Evolutionary conservation across 2,888 invertebrate species (phyloP), one percentile per base, ranked within the genome.

Genomic region (Globia sparganii): DNA sequence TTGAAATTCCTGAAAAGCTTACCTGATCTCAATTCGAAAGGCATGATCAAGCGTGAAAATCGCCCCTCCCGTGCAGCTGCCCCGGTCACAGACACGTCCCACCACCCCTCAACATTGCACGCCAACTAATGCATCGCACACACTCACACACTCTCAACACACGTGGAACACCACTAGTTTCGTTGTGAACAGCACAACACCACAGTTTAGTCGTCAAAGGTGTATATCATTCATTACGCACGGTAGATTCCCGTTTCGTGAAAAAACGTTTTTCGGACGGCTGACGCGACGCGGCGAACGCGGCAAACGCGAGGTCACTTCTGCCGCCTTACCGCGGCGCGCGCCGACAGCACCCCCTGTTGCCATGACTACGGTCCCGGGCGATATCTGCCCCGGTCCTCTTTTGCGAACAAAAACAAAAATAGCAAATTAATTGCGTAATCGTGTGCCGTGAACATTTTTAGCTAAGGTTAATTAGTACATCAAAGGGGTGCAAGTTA

Each of bases 351-450:
- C 94, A 94, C 95, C 94, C 95, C 94, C 92, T 92, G 96, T 96
- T 78, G 71, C 92, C 93, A 96, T 95, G 92, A 83, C 93, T 86
- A 96, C 96, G 86, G 92, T 94, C 96, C 94, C 94, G 93, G 96
- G 95, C 96, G 94, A 94, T 94, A 93, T 94, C 94, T 92, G 91
- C 93, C 94, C 93, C 91, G 78, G 91, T 93, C 94, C 93, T 94
- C 93, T 91, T 89, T 91, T 87, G 90, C 90, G 92, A 91, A 94
- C 92, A 94, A 96, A 95, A 96, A 96, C 95, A 96, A 95, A 96
- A 96, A 96, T 96, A 96, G 95, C 95, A 92, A 95, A 96, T 95
- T 96, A 95, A 95, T 95, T 95, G 93, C 95, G 95, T 94, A 95
- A 95, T 94, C 94, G 93, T 93, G 94, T 93, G 90, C 92, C 90